These are phyloP conservation scores for Enteromius mattozi DNA, from an alignment of 2,797 vertebrate species.

Conservation along the genomic window DNA sequence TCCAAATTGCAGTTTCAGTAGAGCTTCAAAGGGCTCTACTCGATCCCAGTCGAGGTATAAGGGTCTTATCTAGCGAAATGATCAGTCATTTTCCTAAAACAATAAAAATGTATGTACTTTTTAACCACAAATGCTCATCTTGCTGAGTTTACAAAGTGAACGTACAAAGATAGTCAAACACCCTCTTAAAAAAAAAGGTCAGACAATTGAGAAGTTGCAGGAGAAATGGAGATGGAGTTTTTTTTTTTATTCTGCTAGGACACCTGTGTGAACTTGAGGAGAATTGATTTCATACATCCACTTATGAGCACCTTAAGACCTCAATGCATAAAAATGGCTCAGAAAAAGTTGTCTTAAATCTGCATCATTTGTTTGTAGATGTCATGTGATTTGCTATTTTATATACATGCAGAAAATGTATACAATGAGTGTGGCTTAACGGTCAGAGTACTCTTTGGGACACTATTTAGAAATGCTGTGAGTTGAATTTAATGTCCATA, in stretches of 20 bases:
- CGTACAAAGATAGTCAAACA: no score
- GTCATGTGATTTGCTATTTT: neutral
- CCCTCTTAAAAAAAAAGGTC: no score
- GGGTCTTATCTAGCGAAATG: no score
- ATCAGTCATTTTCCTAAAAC: no score
- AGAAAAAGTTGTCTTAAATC: neutral
- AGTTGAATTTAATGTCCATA: neutral
- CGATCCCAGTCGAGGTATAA: no score
- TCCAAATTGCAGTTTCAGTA: no score
- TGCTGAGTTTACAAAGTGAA: no score
- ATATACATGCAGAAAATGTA: neutral
- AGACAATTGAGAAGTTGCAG: no score
- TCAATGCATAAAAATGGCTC: neutral
- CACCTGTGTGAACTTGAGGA: neutral
- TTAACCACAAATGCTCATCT: no score
- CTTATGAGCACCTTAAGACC: neutral
- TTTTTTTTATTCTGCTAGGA: neutral
- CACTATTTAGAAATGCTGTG: neutral
- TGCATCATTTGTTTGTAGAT: conserved; percentile 6
- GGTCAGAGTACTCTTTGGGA: neutral
- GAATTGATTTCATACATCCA: neutral
- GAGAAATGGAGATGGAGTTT: no score
- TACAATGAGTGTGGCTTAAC: neutral
- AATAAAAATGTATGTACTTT: no score
- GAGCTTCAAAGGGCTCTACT: no score